Evolutionary conservation across 2,888 invertebrate genomes (phyloP), one percentile per base, ranked within the genome.

Genomic region (Andrena flavipes): DNA sequence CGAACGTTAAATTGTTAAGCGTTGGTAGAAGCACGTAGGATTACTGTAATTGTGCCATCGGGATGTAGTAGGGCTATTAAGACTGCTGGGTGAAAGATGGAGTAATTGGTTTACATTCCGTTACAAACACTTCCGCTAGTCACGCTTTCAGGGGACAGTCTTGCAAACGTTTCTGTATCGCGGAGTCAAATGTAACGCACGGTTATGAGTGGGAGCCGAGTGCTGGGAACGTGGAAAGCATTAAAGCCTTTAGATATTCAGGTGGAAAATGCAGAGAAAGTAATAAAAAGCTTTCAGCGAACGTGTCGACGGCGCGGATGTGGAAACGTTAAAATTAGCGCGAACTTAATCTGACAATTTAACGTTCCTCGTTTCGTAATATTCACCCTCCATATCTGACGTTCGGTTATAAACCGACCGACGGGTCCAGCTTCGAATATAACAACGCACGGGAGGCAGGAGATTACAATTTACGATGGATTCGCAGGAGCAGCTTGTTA

Each of bases 271-370:
- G 59, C 59, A 1, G 16, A 16, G 42, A 42, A 42, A 42, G 42
- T 42, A 59, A 26, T 29, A 30, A 16, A 30, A 60, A 30, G 30
- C 30, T 60, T n/a, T n/a, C 29, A 60, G 59, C 29, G 60, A 60
- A n/a, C 1, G 60, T n/a, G 60, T 10, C 56, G 13, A 4, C 42
- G 13, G 26, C 13, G 26, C 13, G 26, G 26, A 56, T 26, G 26
- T 13, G 26, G 23, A 56, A 59, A 30, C 60, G 60, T n/a, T 29
- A 2, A 29, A 59, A 59, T 60, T 60, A 60, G 30, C 60, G 60
- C n/a, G 2, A 30, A 30, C 30, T 60, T 60, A 60, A 13, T 26
- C 60, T 26, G 26, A 26, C 26, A 60, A 29, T 26, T 60, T 29
- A 30, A 60, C n/a, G 30, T 23, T 16, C 30, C n/a, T 7, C 16